Conservation (phyloP, 1,140 invertebrate species). For the Tetranychus cinnabarinus region DNA sequence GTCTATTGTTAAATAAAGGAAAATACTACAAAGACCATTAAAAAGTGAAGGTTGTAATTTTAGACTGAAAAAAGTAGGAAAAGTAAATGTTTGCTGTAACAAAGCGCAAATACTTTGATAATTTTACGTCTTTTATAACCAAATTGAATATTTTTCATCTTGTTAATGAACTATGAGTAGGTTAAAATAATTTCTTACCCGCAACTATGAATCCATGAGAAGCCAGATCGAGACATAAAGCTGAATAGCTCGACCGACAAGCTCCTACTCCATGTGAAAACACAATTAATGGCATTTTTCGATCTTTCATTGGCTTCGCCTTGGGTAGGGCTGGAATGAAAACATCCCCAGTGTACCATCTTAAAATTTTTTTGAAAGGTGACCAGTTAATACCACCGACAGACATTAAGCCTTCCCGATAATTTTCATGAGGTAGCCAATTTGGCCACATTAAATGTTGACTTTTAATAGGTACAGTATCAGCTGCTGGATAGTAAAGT, state of each 20-base stretch:
- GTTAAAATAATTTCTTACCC: constrained; percentile 18
- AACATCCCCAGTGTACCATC: constrained; percentile 25
- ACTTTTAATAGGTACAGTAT: constrained; percentile 16
- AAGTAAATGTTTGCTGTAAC: too few relatives aligned
- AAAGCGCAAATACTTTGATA: too few relatives aligned
- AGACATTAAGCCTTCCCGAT: constrained; percentile 28
- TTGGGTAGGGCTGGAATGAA: constrained; percentile 32
- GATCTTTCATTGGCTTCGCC: constrained; percentile 16
- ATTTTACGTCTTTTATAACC: too few relatives aligned
- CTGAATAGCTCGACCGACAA: constrained; percentile 32
- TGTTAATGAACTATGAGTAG: not conserved
- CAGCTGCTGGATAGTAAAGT: constrained; percentile 13
- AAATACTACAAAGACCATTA: too few relatives aligned
- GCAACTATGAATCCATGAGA: constrained; percentile 39
- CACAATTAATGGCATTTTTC: constrained; percentile 32
- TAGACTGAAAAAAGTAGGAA: too few relatives aligned
- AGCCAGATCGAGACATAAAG: constrained; percentile 33
- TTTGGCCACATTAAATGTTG: constrained; percentile 26
- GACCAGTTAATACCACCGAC: constrained; percentile 25
- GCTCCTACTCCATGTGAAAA: constrained; percentile 41
- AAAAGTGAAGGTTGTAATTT: too few relatives aligned
- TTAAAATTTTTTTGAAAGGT: constrained; percentile 24
- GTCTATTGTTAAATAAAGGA: not conserved
- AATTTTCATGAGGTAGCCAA: constrained; percentile 32
- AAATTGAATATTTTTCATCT: too few relatives aligned